Conservation (phyloP, 1,140 invertebrate species). For the Lordiphosa mommai region DNA sequence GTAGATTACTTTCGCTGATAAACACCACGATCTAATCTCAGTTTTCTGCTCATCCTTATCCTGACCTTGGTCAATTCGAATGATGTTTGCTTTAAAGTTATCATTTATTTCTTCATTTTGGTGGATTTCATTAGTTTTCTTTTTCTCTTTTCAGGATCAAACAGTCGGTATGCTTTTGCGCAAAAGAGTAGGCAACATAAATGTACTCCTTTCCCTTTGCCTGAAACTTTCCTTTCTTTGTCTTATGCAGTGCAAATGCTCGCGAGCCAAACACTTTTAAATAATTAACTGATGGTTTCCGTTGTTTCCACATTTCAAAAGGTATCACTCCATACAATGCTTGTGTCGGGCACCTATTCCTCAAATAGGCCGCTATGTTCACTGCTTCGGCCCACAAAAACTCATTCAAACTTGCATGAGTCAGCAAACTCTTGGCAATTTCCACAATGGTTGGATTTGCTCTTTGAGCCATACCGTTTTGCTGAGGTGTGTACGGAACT, state of each 20-base stretch:
- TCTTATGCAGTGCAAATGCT: constrained; percentile 1
- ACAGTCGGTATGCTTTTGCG: constrained; percentile 3
- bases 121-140: too few relatives aligned
- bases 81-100: too few relatives aligned
- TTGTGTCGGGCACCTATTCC: neutral
- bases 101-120: too few relatives aligned
- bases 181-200: constrained; percentile 1
- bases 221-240: neutral
- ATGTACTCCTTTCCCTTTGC: constrained; percentile 1
- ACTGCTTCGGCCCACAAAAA: too few relatives aligned
- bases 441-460: neutral
- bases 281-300: neutral
- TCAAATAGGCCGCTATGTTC: neutral
- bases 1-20: too few relatives aligned
- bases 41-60: too few relatives aligned
- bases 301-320: neutral
- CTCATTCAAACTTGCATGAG: neutral
- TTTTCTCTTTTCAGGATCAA: constrained; percentile 1
- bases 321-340: neutral
- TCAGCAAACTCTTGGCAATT: neutral
- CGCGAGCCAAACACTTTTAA: constrained; percentile 6
- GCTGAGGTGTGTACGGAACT: neutral
- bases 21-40: too few relatives aligned
- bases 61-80: too few relatives aligned
- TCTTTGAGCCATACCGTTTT: constrained; percentile 1